phyloP scores from a whole-genome alignment of 1,140 invertebrate genomes.

The Drosophila sp. region DNA sequence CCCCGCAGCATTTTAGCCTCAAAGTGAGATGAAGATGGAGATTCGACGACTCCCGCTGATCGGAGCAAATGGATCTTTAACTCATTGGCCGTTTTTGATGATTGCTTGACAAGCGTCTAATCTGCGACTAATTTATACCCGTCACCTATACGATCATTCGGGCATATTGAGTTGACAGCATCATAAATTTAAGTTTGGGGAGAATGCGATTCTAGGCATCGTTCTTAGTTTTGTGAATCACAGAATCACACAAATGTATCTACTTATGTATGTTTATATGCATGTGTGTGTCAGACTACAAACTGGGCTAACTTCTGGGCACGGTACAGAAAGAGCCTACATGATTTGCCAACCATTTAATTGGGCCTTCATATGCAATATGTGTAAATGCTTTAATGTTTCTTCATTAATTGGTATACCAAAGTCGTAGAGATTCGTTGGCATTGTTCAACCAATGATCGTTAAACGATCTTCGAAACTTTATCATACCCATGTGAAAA shows the following conservation, averaged over 20 bases:
- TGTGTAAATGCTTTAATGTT: not conserved
- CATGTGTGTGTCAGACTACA: not conserved
- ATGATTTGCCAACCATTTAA: not conserved
- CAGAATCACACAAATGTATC: too few relatives aligned
- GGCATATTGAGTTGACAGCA: not conserved
- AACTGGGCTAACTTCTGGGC: too few relatives aligned
- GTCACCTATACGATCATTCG: constrained; percentile 17
- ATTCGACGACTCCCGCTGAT: not conserved
- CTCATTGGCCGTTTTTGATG: constrained; percentile 51
- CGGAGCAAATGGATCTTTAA: constrained; percentile 17
- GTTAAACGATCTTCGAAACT: constrained; percentile 1
- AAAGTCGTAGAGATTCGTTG: not conserved
- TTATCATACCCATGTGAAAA: constrained; percentile 43
- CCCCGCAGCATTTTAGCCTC: not conserved
- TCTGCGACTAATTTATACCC: constrained; percentile 39
- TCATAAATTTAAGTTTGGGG: too few relatives aligned
- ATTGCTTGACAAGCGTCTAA: constrained; percentile 59
- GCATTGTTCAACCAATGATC: not conserved
- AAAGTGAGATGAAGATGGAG: not conserved
- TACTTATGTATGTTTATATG: too few relatives aligned
- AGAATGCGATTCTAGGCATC: too few relatives aligned
- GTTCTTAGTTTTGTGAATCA: too few relatives aligned
- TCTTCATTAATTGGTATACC: not conserved
- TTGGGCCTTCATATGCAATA: not conserved
- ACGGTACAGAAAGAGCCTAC: not conserved